phyloP scores from a whole-genome alignment of 1,140 invertebrate genomes.

The Aphelinus atriplicis region DNA sequence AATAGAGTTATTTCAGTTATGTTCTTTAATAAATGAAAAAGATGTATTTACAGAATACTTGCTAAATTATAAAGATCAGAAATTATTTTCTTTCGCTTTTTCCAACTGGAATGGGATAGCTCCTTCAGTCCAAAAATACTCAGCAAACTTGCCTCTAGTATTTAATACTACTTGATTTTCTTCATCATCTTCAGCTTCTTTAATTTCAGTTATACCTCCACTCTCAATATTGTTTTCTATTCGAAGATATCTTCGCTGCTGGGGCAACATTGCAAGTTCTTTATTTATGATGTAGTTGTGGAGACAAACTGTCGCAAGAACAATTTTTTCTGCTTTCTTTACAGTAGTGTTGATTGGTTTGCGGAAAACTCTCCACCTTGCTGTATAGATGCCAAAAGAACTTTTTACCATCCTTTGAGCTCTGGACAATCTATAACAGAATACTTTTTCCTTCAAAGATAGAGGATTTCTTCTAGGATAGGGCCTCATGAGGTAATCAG shows the following conservation, averaged over 20 bases:
- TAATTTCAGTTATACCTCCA: neutral
- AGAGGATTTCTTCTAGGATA: constrained; percentile 50
- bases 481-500: constrained; percentile 60
- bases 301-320: constrained; percentile 45
- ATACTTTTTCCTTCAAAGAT: constrained; percentile 20
- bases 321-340: constrained; percentile 43
- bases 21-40: no score
- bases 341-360: constrained; percentile 9
- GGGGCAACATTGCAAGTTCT: neutral
- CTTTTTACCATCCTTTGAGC: constrained; percentile 34
- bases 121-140: neutral
- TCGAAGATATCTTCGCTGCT: no score
- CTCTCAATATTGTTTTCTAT: neutral
- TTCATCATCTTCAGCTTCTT: no score
- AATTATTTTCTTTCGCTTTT: neutral
- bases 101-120: constrained; percentile 23
- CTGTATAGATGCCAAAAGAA: constrained; percentile 34
- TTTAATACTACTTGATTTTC: no score
- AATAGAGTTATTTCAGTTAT: no score
- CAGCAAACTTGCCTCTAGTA: neutral
- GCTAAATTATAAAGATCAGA: no score
- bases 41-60: no score
- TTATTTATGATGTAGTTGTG: constrained; percentile 47
- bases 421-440: constrained; percentile 36
- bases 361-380: constrained; percentile 35